Conservation (phyloP, 2,888 invertebrate genomes). For the Allolobophora icterica region DNA sequence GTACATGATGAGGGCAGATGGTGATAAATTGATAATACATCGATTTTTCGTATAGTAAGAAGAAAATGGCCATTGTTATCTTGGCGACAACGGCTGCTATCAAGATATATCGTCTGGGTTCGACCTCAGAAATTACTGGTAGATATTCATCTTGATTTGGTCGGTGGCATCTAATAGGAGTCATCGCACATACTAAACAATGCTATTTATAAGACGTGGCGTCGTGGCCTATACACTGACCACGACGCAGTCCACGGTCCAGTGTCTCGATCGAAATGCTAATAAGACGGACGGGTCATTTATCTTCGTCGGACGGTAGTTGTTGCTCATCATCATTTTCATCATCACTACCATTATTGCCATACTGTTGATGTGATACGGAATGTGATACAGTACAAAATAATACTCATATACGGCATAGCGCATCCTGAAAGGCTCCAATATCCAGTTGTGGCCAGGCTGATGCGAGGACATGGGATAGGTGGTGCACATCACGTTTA, state of each 20-base stretch:
- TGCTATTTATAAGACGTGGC: background rate
- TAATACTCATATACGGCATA: background rate
- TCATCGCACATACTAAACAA: background rate
- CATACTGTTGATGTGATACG: background rate
- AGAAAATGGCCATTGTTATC: background rate
- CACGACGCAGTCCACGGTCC: background rate
- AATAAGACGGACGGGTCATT: too few species aligned
- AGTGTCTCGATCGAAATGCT: background rate
- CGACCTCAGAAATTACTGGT: background rate
- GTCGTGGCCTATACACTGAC: background rate
- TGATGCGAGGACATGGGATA: background rate
- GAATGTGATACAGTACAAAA: background rate
- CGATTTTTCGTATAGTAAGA: background rate
- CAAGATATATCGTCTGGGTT: slow-evolving; percentile 8
- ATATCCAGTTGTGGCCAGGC: background rate
- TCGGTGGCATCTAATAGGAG: background rate
- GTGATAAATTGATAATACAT: background rate
- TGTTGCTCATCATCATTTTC: background rate
- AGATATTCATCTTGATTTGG: background rate
- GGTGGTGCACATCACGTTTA: background rate
- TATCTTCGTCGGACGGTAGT: too few species aligned
- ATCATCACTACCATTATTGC: background rate
- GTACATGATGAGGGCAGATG: background rate
- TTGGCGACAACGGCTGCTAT: background rate
- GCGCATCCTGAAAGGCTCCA: background rate